Conservation (phyloP, 2,113 vertebrate species). For the Lasiurus borealis region DNA sequence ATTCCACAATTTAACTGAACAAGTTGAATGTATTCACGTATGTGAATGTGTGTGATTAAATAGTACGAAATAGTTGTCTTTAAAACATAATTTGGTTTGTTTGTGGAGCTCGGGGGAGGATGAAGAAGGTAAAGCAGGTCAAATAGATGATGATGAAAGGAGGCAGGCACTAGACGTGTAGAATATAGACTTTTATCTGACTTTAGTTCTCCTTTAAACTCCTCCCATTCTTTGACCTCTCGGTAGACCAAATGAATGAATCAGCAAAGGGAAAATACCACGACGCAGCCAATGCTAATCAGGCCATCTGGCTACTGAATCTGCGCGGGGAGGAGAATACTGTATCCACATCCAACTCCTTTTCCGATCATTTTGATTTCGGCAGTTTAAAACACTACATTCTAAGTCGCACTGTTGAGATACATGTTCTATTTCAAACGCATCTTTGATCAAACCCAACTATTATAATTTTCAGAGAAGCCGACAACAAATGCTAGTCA, state of each 20-base stretch:
- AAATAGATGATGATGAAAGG: background rate
- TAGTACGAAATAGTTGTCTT: background rate
- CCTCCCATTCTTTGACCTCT: background rate
- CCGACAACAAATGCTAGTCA: constrained; percentile 48
- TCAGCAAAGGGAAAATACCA: background rate
- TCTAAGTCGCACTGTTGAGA: background rate
- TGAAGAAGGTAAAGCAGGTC: background rate
- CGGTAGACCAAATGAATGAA: background rate
- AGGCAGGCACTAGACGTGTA: background rate
- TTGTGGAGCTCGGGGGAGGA: background rate
- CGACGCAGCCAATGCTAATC: fast-evolving
- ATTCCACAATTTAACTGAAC: constrained; percentile 33
- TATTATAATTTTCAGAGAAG: constrained; percentile 10
- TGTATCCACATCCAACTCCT: background rate
- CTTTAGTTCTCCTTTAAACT: background rate
- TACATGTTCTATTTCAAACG: background rate
- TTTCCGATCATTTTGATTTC: background rate
- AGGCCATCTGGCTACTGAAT: background rate
- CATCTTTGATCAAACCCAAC: constrained; percentile 45
- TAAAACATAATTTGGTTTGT: background rate
- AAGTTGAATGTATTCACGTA: background rate
- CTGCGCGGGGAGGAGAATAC: background rate
- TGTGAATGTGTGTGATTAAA: background rate
- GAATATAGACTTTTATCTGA: background rate
- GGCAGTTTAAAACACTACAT: background rate